phyloP scores from a whole-genome alignment of 2,113 vertebrate genomes.

The Mungos mungo region DNA sequence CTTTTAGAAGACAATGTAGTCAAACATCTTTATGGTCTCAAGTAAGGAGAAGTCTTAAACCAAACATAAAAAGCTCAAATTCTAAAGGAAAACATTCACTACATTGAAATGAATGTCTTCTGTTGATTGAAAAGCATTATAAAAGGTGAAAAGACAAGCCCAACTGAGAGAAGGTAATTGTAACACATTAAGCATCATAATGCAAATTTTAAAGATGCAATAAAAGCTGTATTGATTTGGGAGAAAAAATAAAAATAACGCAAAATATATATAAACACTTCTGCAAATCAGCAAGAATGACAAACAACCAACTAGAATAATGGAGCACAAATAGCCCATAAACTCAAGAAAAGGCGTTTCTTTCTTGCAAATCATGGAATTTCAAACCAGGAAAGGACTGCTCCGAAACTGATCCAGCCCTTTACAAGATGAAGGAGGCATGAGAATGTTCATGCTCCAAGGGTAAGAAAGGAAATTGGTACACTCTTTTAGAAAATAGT shows the following conservation, averaged over 20 bases:
- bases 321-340: not conserved
- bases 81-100: constrained; percentile 28
- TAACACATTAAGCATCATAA: not conserved
- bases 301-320: constrained; percentile 25
- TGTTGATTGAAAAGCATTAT: not conserved
- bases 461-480: not conserved
- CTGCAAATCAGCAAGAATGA: constrained; percentile 18
- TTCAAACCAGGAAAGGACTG: not conserved
- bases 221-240: too few species aligned
- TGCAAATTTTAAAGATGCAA: too few species aligned
- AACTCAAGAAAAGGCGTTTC: not conserved
- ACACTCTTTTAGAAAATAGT: not conserved
- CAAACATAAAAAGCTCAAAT: not conserved
- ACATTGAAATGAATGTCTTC: constrained; percentile 29
- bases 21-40: not conserved
- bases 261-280: constrained; percentile 39
- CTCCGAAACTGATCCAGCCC: not conserved
- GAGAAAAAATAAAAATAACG: too few species aligned
- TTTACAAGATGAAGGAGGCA: not conserved
- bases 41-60: not conserved
- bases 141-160: not conserved
- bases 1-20: constrained; percentile 8
- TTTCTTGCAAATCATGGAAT: constrained; percentile 1
- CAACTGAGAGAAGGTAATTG: not conserved
- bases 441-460: not conserved